Conservation (phyloP, 2,888 invertebrate species). For the Ptychoptera contaminata region DNA sequence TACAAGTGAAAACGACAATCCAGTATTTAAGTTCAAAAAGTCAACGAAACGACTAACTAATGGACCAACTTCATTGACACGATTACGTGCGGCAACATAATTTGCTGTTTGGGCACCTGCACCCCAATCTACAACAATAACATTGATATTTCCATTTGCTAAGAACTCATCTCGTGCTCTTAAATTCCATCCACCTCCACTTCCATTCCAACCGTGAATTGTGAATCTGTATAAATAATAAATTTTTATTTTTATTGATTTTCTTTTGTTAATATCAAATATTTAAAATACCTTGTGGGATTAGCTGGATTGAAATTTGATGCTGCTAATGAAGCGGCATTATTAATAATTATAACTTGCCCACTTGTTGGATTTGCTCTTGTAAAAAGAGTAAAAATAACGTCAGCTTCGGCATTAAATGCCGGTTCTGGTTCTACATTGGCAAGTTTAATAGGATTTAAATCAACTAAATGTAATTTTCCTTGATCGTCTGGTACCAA, state of each 20-base stretch:
- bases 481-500: constrained; percentile 7
- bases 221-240: constrained; percentile 16
- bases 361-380: constrained; percentile 12
- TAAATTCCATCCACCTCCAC: constrained; percentile 30
- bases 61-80: constrained; percentile 19
- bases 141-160: constrained; percentile 37
- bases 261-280: too few relatives aligned
- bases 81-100: constrained; percentile 37
- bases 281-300: constrained; percentile 12
- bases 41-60: constrained; percentile 20
- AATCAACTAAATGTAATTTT: constrained; percentile 7
- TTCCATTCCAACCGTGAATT: constrained; percentile 42
- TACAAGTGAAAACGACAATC: constrained; percentile 32
- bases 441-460: background rate
- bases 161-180: constrained; percentile 32
- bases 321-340: constrained; percentile 9
- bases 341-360: constrained; percentile 10
- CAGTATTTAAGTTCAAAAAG: constrained; percentile 30
- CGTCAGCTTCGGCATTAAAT: constrained; percentile 16
- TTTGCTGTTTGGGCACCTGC: constrained; percentile 37
- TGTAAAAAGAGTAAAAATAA: constrained; percentile 30
- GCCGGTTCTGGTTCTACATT: constrained; percentile 4
- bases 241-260: too few relatives aligned
- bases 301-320: constrained; percentile 13
- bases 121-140: constrained; percentile 46